Conservation (phyloP, 2,888 invertebrate species). For the Tubulanus polymorphus region DNA sequence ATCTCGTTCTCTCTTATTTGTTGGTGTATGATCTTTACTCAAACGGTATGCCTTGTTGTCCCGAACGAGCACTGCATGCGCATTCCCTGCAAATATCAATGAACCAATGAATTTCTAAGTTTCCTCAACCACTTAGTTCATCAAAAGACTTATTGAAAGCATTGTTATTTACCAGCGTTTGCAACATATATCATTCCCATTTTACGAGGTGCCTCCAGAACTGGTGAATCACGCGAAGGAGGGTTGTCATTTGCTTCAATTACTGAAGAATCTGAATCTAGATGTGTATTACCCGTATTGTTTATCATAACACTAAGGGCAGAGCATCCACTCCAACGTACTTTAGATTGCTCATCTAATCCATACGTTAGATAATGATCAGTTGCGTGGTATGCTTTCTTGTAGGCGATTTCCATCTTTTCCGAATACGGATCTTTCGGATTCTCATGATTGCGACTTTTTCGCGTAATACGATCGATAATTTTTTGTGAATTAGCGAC, state of each 20-base stretch:
- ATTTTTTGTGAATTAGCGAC: conserved; percentile 8
- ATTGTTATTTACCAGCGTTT: conserved; percentile 36
- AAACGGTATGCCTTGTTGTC: conserved; percentile 39
- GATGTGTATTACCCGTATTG: conserved; percentile 14
- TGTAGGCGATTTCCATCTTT: conserved; percentile 36
- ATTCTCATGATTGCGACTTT: conserved; percentile 14
- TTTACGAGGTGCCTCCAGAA: no score
- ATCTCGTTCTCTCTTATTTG: conserved; percentile 35
- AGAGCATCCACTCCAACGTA: conserved; percentile 51
- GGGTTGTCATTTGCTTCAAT: conserved; percentile 15
- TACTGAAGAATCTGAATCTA: conserved; percentile 15
- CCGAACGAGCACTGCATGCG: conserved; percentile 39
- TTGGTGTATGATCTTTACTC: conserved; percentile 42
- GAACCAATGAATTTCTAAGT: no score
- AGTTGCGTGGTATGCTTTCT: conserved; percentile 36
- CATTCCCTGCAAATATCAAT: conserved; percentile 35
- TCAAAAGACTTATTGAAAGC: neutral
- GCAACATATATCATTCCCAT: conserved; percentile 42
- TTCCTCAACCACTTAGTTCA: no score
- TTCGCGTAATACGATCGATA: conserved; percentile 1
- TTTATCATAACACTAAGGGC: conserved; percentile 38
- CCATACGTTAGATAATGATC: conserved; percentile 47
- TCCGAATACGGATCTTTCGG: conserved; percentile 27
- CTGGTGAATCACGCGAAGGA: no score
- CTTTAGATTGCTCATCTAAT: conserved; percentile 44